Percentiles rank a stretch among this genome's conserved stretches.
Conservation (phyloP, 2,888 invertebrate genomes). For the Scaptomyza parva region DNA sequence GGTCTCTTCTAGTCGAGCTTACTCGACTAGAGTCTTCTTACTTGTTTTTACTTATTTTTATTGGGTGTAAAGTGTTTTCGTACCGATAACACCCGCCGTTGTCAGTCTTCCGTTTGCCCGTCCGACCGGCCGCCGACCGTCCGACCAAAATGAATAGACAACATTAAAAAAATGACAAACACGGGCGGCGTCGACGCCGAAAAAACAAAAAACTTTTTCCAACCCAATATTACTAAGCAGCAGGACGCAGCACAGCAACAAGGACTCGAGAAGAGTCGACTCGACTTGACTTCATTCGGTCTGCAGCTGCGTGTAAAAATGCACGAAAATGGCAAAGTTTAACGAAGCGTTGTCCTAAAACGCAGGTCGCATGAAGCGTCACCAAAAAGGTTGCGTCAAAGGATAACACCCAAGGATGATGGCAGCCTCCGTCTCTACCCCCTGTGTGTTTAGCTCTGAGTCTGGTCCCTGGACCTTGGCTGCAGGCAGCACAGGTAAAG, state of each 20-base stretch:
- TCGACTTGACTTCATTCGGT: slow-evolving; percentile 19
- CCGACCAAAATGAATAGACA: slow-evolving; percentile 40
- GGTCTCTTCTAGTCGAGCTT: too few species aligned
- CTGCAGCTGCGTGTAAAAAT: slow-evolving; percentile 57
- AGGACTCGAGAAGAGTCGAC: background rate
- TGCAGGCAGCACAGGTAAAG: slow-evolving; percentile 20
- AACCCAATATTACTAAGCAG: slow-evolving; percentile 15
- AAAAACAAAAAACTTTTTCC: slow-evolving; percentile 42
- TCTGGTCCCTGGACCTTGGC: slow-evolving; percentile 17
- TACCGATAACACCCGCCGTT: slow-evolving; percentile 59
- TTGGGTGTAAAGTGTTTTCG: slow-evolving; percentile 73
- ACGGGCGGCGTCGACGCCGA: slow-evolving; percentile 30
- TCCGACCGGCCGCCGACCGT: background rate
- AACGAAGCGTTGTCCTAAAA: slow-evolving; percentile 66
- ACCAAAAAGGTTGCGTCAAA: slow-evolving; percentile 67
- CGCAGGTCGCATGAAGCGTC: slow-evolving; percentile 66
- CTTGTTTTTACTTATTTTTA: slow-evolving; percentile 49
- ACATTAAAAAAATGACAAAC: slow-evolving; percentile 64
- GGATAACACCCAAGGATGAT: slow-evolving; percentile 53
- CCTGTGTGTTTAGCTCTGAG: too few species aligned
- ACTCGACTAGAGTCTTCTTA: too few species aligned
- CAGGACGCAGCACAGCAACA: background rate
- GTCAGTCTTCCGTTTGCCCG: too few species aligned
- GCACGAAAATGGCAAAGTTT: slow-evolving; percentile 66
- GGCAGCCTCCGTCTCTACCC: slow-evolving; percentile 5